phyloP scores from a whole-genome alignment of 2,113 vertebrate species.

The Echinops telfairi region DNA sequence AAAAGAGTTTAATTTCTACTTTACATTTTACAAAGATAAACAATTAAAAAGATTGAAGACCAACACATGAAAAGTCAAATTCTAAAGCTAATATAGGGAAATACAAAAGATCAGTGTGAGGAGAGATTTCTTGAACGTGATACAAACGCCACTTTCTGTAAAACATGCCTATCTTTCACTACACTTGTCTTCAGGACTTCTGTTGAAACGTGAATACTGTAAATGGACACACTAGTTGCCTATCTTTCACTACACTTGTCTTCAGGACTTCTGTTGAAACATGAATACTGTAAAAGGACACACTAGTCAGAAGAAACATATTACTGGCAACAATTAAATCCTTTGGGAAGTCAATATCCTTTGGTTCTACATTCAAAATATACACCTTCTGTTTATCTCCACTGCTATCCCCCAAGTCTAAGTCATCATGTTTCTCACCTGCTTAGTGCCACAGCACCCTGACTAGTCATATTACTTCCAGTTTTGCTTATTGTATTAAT shows the following conservation, averaged over 20 bases:
- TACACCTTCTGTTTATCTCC: neutral
- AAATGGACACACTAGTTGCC: neutral
- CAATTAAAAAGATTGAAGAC: conserved; percentile 3
- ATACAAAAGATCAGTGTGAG: neutral
- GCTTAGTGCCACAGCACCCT: neutral
- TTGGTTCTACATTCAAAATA: conserved; percentile 10
- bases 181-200: neutral
- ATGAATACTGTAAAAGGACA: neutral
- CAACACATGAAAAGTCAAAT: neutral
- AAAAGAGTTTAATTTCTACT: neutral
- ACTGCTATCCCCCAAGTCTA: neutral
- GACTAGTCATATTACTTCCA: neutral
- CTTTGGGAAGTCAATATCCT: neutral
- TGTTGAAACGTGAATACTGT: neutral
- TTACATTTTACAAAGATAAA: conserved; percentile 41
- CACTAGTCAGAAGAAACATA: neutral
- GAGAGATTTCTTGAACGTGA: neutral
- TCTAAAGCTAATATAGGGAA: neutral
- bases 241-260: neutral
- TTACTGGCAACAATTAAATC: neutral
- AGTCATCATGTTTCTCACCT: neutral
- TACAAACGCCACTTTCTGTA: neutral
- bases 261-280: neutral
- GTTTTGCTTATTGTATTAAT: neutral
- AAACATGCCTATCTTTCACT: neutral